phyloP scores from a whole-genome alignment of 2,888 invertebrate species.

The Heteromurus nitidus region DNA sequence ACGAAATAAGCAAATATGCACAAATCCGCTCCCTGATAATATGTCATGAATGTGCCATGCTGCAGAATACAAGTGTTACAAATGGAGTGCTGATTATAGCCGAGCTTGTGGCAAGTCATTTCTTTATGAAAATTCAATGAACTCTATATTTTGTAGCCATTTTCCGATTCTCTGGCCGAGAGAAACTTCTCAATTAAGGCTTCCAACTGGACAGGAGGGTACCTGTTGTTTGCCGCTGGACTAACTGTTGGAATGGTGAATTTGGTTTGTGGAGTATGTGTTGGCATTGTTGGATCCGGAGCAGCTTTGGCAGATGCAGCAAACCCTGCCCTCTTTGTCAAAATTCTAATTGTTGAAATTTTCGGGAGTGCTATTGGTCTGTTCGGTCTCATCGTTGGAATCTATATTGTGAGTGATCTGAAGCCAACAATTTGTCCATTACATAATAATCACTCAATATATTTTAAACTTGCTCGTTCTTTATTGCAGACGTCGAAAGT shows the following conservation, averaged over 20 bases:
- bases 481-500: conserved; percentile 82
- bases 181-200: conserved; percentile 64
- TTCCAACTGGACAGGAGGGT: conserved; percentile 90
- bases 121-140: background rate
- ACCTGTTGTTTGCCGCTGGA: conserved; percentile 97
- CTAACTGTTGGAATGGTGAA: conserved; percentile 96
- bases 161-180: conserved; percentile 59
- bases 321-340: conserved; percentile 95
- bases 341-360: conserved; percentile 98
- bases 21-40: too few relatives aligned
- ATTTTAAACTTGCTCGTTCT: conserved; percentile 39
- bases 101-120: too few relatives aligned
- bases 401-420: conserved; percentile 84
- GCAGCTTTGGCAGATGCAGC: conserved; percentile 99
- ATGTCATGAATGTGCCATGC: too few relatives aligned
- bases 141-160: conserved; percentile 51
- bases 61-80: too few relatives aligned
- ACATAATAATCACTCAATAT: conserved; percentile 17
- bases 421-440: background rate
- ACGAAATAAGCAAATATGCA: too few relatives aligned
- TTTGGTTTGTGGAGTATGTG: conserved; percentile 95
- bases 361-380: conserved; percentile 99
- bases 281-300: conserved; percentile 98
- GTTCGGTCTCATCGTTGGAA: conserved; percentile 98
- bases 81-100: too few relatives aligned